Conservation (phyloP, 2,113 vertebrate genomes). For the Penelope pileata region DNA sequence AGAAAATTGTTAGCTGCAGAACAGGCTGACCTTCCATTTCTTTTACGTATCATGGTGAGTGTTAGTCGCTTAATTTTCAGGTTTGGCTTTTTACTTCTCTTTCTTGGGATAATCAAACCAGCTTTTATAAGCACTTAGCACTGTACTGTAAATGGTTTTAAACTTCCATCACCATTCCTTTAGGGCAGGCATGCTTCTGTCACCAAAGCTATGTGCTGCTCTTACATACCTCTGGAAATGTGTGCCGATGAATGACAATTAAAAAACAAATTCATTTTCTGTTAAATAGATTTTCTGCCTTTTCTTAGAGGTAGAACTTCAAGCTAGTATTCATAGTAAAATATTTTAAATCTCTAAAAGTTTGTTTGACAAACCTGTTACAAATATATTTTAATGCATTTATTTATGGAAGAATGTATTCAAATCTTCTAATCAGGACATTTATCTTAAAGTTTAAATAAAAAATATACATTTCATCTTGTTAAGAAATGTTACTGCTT, state of each 20-base stretch:
- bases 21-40: background rate
- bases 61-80: conserved; percentile 25
- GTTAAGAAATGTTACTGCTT: background rate
- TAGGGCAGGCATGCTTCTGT: conserved; percentile 18
- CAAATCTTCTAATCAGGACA: background rate
- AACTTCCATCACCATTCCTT: background rate
- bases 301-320: background rate
- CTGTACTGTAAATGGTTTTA: conserved; percentile 3
- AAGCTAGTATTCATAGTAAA: background rate
- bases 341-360: background rate
- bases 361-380: conserved; percentile 31
- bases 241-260: conserved; percentile 48
- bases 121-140: conserved; percentile 6
- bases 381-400: background rate
- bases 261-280: background rate
- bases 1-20: conserved; percentile 15
- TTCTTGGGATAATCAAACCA: background rate
- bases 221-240: conserved; percentile 52
- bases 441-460: background rate
- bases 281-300: background rate
- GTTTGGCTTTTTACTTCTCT: conserved; percentile 18
- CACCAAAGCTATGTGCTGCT: conserved; percentile 55
- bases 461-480: background rate
- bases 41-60: conserved; percentile 41
- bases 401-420: background rate